These are phyloP conservation scores for Luscinia megarhynchos DNA, from an alignment of 2,797 vertebrate genomes.

Conservation along the genomic window DNA sequence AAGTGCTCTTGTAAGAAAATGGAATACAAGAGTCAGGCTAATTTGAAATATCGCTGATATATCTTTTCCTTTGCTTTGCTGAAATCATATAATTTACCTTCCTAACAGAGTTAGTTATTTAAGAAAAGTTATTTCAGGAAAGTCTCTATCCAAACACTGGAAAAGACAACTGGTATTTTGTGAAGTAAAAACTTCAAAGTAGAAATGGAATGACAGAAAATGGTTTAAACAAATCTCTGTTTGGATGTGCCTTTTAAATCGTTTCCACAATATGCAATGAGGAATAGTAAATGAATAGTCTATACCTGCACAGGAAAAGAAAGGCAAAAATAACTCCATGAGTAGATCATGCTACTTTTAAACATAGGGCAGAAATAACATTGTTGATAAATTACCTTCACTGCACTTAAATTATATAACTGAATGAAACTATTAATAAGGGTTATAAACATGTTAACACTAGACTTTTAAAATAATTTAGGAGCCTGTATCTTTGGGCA, in stretches of 20 bases:
- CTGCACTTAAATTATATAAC: slow-evolving; percentile 56
- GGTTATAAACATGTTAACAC: slow-evolving; percentile 60
- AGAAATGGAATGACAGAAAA: slow-evolving; percentile 51
- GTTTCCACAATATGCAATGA: slow-evolving; percentile 30
- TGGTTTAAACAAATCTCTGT: slow-evolving; percentile 34
- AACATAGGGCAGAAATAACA: slow-evolving; percentile 50
- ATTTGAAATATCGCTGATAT: slow-evolving; percentile 56
- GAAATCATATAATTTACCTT: slow-evolving; percentile 59
- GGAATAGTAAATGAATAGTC: neutral
- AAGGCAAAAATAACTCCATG: slow-evolving; percentile 49
- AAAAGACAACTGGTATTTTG: slow-evolving; percentile 53
- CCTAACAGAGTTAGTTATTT: slow-evolving; percentile 45
- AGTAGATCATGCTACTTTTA: slow-evolving; percentile 54
- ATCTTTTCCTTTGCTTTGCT: slow-evolving; percentile 68
- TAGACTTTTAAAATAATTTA: slow-evolving; percentile 56
- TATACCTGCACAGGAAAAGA: neutral
- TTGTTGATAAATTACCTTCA: slow-evolving; percentile 58
- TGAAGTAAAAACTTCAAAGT: slow-evolving; percentile 34
- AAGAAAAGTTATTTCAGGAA: slow-evolving; percentile 68
- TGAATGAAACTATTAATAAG: slow-evolving; percentile 66
- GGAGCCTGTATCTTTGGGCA: slow-evolving; percentile 35
- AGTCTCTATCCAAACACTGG: slow-evolving; percentile 45
- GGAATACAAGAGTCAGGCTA: slow-evolving; percentile 55
- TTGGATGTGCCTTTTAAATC: neutral
- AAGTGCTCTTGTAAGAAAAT: slow-evolving; percentile 68